Evolutionary conservation across 2,888 invertebrate genomes (phyloP).

Genomic region (Pheosia gnoma): DNA sequence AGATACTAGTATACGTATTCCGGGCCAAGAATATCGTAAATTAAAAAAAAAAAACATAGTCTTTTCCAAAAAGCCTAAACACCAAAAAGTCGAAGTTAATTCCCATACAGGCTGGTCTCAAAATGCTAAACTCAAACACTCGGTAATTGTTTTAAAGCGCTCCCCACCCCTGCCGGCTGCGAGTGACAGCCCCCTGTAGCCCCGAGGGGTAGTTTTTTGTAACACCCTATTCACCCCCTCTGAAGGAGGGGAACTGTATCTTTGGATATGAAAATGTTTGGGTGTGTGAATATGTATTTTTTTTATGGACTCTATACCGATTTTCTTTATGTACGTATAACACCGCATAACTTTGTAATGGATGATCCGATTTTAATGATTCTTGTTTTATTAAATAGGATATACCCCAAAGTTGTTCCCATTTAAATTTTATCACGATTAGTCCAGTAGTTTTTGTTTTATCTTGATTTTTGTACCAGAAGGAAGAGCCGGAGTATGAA

Average conservation of each 20-base stretch:
- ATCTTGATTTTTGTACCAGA: too few relatives aligned
- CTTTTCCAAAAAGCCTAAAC: conserved; percentile 10
- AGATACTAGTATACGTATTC: too few relatives aligned
- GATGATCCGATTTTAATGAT: too few relatives aligned
- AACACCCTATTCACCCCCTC: conserved; percentile 59
- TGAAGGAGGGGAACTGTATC: conserved; percentile 34
- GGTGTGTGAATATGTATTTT: neutral
- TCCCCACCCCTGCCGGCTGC: conserved; percentile 57
- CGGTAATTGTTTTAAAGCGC: conserved; percentile 67
- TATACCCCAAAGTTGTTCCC: too few relatives aligned
- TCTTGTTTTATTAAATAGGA: too few relatives aligned
- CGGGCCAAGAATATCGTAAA: too few relatives aligned
- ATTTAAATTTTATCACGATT: too few relatives aligned
- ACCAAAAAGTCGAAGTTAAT: conserved; percentile 24
- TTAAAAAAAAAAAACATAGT: too few relatives aligned
- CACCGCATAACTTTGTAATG: too few relatives aligned
- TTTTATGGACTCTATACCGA: neutral
- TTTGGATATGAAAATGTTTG: conserved; percentile 10
- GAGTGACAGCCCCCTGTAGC: conserved; percentile 64
- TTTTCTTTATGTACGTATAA: too few relatives aligned
- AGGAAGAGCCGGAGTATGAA: too few relatives aligned
- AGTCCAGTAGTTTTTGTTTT: too few relatives aligned
- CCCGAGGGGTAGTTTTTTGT: conserved; percentile 74
- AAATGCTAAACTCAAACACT: conserved; percentile 51
- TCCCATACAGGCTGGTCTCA: conserved; percentile 25